These are phyloP conservation scores for Enteromius mattozi DNA, from an alignment of 2,797 vertebrate genomes.

Conservation along the genomic window DNA sequence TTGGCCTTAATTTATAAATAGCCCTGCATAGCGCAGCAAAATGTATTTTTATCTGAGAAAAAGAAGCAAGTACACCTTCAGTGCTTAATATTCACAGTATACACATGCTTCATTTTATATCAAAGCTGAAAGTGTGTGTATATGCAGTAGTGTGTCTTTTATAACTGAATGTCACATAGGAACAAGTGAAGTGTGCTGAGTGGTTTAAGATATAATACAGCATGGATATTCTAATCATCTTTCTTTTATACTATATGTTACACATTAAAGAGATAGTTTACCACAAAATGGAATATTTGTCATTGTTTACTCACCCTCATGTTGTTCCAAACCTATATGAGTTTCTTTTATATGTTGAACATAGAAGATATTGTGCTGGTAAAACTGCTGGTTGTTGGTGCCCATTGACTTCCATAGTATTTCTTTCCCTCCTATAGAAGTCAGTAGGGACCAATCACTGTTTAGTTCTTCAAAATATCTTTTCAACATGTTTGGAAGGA, in stretches of 20 bases:
- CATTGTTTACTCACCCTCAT: not conserved
- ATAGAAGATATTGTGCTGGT: not conserved
- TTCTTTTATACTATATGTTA: not conserved
- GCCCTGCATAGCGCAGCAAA: not conserved
- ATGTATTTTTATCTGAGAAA: conserved; percentile 10
- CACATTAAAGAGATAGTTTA: not conserved
- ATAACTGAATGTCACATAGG: not conserved
- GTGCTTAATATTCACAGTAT: not conserved
- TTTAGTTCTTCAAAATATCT: not conserved
- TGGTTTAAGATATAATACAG: not conserved
- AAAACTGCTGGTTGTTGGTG: not conserved
- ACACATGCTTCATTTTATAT: not conserved
- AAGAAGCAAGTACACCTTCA: conserved; percentile 22
- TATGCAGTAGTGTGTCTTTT: not conserved
- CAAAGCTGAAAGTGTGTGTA: not conserved
- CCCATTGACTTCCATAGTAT: not conserved
- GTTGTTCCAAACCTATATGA: not conserved
- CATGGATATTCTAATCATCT: not conserved
- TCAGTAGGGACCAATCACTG: not conserved
- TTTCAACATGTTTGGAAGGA: not conserved
- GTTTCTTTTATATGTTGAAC: not conserved
- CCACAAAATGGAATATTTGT: not conserved
- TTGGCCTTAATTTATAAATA: conserved; percentile 19
- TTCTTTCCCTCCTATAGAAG: not conserved
- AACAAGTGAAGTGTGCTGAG: not conserved